phyloP scores from a whole-genome alignment of 2,888 invertebrate species.

The Blastobasis lacticolella region DNA sequence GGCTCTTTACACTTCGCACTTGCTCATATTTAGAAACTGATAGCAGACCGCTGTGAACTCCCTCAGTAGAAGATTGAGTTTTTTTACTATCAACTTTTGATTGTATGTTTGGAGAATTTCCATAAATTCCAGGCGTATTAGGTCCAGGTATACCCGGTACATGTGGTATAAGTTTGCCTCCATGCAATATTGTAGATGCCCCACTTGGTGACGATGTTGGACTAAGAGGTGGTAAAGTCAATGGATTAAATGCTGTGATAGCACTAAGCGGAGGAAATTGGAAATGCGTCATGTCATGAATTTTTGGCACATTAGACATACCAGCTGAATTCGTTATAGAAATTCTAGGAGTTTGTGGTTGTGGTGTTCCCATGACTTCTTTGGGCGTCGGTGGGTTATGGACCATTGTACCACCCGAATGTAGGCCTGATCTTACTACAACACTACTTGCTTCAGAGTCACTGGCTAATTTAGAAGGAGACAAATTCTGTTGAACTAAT shows the following conservation, averaged over 20 bases:
- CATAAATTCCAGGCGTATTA: conserved; percentile 70
- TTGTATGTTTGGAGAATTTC: conserved; percentile 32
- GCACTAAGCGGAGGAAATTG: conserved; percentile 80
- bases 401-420: conserved; percentile 88
- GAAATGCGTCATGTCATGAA: conserved; percentile 70
- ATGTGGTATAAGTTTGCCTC: conserved; percentile 86
- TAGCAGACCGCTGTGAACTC: conserved; percentile 25
- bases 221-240: conserved; percentile 76
- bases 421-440: conserved; percentile 85
- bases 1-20: conserved; percentile 38
- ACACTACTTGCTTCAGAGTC: conserved; percentile 77
- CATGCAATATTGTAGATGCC: conserved; percentile 77
- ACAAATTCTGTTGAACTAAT: conserved; percentile 61
- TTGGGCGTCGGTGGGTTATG: conserved; percentile 75
- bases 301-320: conserved; percentile 70
- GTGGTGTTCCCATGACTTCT: conserved; percentile 50
- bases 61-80: conserved; percentile 30
- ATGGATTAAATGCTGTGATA: conserved; percentile 80
- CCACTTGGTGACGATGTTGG: conserved; percentile 69
- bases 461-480: conserved; percentile 55
- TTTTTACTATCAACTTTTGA: conserved; percentile 24
- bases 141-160: conserved; percentile 93
- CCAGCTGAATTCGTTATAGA: conserved; percentile 71
- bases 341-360: conserved; percentile 72
- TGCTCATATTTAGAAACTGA: conserved; percentile 39